Evolutionary conservation across 2,888 invertebrate species (phyloP).

Genomic region (Camponotus fellah): DNA sequence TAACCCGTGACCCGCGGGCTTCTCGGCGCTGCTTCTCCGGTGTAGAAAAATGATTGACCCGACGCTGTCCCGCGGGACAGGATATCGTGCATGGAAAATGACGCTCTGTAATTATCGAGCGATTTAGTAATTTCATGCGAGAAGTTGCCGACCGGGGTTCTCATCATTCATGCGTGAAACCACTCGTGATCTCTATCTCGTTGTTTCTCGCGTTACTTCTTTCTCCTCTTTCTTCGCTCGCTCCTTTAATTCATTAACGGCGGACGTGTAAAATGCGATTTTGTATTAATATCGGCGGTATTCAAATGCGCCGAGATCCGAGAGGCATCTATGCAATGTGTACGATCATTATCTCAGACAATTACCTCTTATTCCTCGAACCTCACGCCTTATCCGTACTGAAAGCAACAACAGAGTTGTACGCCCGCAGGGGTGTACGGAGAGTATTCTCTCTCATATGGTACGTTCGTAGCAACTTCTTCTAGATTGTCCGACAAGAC

Average conservation of each 20-base stretch:
- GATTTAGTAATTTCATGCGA: constrained; percentile 54
- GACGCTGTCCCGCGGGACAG: constrained; percentile 55
- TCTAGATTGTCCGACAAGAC: constrained; percentile 51
- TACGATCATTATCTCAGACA: constrained; percentile 78
- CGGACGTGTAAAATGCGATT: constrained; percentile 43
- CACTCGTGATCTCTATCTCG: constrained; percentile 23
- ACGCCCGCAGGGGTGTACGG: constrained; percentile 63
- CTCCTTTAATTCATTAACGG: constrained; percentile 37
- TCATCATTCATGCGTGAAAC: constrained; percentile 43
- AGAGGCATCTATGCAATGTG: constrained; percentile 51
- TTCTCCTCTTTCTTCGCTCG: not conserved
- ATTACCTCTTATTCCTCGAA: constrained; percentile 78
- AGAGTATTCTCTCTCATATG: constrained; percentile 48
- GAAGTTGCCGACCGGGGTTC: constrained; percentile 27
- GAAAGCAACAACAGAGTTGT: constrained; percentile 74
- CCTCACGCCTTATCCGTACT: constrained; percentile 71
- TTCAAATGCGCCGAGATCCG: constrained; percentile 37
- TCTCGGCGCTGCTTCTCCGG: constrained; percentile 60
- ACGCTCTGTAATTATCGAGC: constrained; percentile 51
- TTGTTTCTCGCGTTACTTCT: not conserved
- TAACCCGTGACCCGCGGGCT: constrained; percentile 74
- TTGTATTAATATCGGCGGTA: constrained; percentile 36
- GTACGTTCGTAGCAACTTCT: constrained; percentile 60
- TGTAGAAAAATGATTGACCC: constrained; percentile 51
- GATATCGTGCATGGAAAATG: constrained; percentile 46